Conservation (phyloP, 2,113 vertebrate species). For the Galbula dea region DNA sequence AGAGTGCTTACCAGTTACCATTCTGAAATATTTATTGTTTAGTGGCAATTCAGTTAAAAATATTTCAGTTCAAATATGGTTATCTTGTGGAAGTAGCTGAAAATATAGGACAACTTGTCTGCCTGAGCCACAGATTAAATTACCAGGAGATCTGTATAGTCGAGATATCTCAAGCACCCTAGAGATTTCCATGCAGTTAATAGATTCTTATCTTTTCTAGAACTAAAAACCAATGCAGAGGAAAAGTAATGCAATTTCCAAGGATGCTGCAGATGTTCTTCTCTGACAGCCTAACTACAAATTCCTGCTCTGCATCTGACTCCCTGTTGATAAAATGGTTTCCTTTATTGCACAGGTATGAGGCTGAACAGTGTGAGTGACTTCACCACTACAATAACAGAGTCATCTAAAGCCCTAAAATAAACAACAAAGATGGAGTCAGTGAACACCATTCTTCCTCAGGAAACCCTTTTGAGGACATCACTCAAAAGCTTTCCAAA, state of each 20-base stretch:
- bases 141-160: background rate
- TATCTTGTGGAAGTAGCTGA: background rate
- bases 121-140: background rate
- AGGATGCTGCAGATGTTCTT: background rate
- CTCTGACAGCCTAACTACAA: background rate
- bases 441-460: background rate
- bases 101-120: background rate
- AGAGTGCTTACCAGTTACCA: background rate
- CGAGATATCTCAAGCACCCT: background rate
- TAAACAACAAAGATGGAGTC: background rate
- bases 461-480: background rate
- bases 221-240: background rate
- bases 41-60: background rate
- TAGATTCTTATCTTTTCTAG: background rate
- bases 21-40: background rate
- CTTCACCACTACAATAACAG: background rate
- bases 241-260: background rate
- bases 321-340: background rate
- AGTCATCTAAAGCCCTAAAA: background rate
- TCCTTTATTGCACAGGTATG: background rate
- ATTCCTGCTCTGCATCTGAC: background rate
- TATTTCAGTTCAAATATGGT: background rate
- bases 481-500: background rate
- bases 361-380: background rate
- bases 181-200: background rate